Percentiles rank a stretch among this genome's conserved stretches.
Evolutionary conservation across 2,888 invertebrate species (phyloP).

Genomic region (Lysandra bellargus): DNA sequence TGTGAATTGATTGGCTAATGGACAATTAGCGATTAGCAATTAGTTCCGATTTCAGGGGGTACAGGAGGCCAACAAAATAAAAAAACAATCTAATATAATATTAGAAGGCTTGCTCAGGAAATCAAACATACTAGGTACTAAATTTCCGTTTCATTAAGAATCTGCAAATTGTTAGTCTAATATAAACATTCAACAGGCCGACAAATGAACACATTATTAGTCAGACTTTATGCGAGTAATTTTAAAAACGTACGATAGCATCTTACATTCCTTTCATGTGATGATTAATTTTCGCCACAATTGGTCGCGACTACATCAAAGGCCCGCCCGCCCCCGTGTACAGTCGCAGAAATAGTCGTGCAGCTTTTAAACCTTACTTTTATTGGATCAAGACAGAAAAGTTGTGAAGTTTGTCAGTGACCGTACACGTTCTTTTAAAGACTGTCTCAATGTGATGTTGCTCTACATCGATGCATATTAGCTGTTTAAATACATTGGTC

Average conservation of each 20-base stretch:
- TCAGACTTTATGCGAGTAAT: slow-evolving; percentile 13
- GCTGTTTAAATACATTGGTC: background rate
- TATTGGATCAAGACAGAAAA: background rate
- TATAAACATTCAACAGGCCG: background rate
- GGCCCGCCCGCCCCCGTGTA: slow-evolving; percentile 10
- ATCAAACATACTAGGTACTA: no score
- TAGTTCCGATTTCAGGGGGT: no score
- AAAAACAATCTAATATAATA: no score
- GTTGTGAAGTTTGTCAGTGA: background rate
- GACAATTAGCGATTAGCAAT: no score
- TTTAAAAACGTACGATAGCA: slow-evolving; percentile 36
- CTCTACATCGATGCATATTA: background rate
- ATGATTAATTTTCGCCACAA: slow-evolving; percentile 77
- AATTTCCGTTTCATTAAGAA: no score
- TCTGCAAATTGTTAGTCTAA: background rate
- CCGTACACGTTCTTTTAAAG: background rate
- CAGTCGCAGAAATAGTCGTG: background rate
- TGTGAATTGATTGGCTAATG: no score
- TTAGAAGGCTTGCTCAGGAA: no score
- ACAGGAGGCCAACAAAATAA: no score
- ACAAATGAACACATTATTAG: slow-evolving; percentile 12
- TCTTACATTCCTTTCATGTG: slow-evolving; percentile 48
- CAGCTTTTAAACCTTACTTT: background rate
- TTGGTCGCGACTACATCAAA: slow-evolving; percentile 78
- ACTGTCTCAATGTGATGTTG: background rate